Percentiles rank a stretch among this genome's conserved stretches.
These are phyloP conservation scores for Leptobrachium leishanense DNA, from an alignment of 2,113 vertebrate species.

Conservation along the genomic window DNA sequence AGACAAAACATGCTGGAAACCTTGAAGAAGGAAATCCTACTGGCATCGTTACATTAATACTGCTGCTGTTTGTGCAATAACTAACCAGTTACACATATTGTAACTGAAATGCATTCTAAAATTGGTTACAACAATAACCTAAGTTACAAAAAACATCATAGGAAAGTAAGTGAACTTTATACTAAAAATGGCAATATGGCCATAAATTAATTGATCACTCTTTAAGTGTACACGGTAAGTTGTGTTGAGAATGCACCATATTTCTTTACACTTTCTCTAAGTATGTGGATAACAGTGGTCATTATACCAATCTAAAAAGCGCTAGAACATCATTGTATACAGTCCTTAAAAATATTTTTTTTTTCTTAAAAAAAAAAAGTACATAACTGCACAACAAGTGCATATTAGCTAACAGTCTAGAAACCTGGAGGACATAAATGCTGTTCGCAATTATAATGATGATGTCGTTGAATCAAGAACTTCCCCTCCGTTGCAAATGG, in stretches of 20 bases:
- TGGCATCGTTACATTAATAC: constrained; percentile 76
- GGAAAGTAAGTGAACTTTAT: constrained; percentile 79
- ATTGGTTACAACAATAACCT: constrained; percentile 92
- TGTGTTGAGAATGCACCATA: constrained; percentile 78
- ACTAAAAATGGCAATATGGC: constrained; percentile 76
- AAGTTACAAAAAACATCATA: constrained; percentile 81
- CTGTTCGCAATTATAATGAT: constrained; percentile 83
- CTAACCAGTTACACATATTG: constrained; percentile 83
- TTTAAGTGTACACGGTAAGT: constrained; percentile 64
- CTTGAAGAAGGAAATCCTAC: constrained; percentile 64
- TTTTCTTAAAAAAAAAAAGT: constrained; percentile 86
- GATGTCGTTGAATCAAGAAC: constrained; percentile 98
- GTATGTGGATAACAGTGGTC: constrained; percentile 80
- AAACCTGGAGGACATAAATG: constrained; percentile 68
- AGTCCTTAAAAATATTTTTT: constrained; percentile 97
- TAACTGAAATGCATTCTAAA: constrained; percentile 91
- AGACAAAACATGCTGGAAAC: constrained; percentile 41
- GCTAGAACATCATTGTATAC: constrained; percentile 94
- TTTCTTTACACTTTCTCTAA: constrained; percentile 77
- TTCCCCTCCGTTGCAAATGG: constrained; percentile 94
- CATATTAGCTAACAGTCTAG: constrained; percentile 85
- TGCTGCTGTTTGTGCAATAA: constrained; percentile 87
- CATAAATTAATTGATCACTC: constrained; percentile 68
- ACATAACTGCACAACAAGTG: constrained; percentile 72
- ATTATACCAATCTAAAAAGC: constrained; percentile 90